phyloP scores from a whole-genome alignment of 2,888 invertebrate genomes.

The Celastrina argiolus region DNA sequence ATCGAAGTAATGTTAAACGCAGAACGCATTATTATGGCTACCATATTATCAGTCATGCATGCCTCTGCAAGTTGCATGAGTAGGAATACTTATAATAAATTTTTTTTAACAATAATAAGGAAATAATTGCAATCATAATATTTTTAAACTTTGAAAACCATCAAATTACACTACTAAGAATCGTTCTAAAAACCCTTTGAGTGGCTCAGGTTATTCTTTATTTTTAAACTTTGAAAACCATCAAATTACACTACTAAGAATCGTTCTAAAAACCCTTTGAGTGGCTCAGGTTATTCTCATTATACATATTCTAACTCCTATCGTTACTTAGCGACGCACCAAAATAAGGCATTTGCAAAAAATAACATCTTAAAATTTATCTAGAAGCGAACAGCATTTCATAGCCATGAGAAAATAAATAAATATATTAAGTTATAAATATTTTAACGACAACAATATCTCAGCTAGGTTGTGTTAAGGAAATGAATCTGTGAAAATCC shows the following conservation, averaged over 20 bases:
- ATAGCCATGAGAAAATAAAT: slow-evolving; percentile 52
- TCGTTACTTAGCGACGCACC: slow-evolving; percentile 48
- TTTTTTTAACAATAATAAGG: background rate
- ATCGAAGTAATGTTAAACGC: background rate
- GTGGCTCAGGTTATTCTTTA: background rate
- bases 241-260: background rate
- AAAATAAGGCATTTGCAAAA: slow-evolving; percentile 45
- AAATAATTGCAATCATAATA: background rate
- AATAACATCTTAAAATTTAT: slow-evolving; percentile 51
- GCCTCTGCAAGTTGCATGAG: background rate
- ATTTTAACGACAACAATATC: slow-evolving; percentile 25
- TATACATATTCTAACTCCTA: slow-evolving; percentile 17
- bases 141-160: background rate
- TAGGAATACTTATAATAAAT: background rate
- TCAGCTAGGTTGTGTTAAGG: slow-evolving; percentile 25
- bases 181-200: background rate
- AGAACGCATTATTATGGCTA: background rate
- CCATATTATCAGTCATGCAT: background rate
- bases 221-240: background rate
- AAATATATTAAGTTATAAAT: slow-evolving; percentile 41
- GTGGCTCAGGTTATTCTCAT: background rate
- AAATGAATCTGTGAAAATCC: slow-evolving; percentile 8
- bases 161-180: background rate
- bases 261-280: background rate
- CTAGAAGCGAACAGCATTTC: slow-evolving; percentile 43